phyloP scores from a whole-genome alignment of 2,888 invertebrate species.

The Mimumesa dahlbomi region DNA sequence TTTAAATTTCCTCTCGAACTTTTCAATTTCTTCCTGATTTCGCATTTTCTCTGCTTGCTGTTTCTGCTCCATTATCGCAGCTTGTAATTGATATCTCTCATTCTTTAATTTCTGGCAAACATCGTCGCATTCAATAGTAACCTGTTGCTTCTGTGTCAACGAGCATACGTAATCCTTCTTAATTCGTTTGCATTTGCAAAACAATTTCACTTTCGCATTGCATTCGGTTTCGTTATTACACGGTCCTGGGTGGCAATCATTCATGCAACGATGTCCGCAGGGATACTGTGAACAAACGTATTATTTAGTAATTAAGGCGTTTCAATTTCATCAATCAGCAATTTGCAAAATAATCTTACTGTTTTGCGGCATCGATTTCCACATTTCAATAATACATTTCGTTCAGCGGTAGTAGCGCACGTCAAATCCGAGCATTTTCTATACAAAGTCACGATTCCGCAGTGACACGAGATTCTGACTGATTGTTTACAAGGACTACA shows the following conservation, averaged over 20 bases:
- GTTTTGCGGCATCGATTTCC: conserved; percentile 93
- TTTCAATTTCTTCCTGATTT: conserved; percentile 87
- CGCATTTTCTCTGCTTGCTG: conserved; percentile 85
- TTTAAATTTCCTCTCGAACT: conserved; percentile 88
- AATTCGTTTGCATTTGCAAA: conserved; percentile 89
- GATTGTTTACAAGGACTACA: conserved; percentile 89
- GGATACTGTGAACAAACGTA: conserved; percentile 83
- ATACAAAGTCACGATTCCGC: conserved; percentile 88
- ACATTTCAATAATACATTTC: conserved; percentile 83
- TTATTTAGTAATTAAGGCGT: too few species aligned
- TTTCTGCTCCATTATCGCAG: conserved; percentile 82
- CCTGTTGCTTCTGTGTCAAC: conserved; percentile 77
- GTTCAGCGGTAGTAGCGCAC: conserved; percentile 80
- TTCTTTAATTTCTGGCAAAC: conserved; percentile 83
- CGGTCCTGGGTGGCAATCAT: conserved; percentile 87
- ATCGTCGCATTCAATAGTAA: conserved; percentile 84
- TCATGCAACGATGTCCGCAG: conserved; percentile 92
- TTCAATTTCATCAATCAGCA: too few species aligned
- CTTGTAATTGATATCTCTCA: conserved; percentile 82
- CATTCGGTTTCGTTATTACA: conserved; percentile 87
- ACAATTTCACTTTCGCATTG: conserved; percentile 89
- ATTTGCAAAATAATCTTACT: conserved; percentile 71
- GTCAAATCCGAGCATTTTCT: conserved; percentile 88
- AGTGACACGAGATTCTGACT: conserved; percentile 89
- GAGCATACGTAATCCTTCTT: conserved; percentile 85